Evolutionary conservation across 2,797 vertebrate species (phyloP).

Genomic region (Coregonus sp.): DNA sequence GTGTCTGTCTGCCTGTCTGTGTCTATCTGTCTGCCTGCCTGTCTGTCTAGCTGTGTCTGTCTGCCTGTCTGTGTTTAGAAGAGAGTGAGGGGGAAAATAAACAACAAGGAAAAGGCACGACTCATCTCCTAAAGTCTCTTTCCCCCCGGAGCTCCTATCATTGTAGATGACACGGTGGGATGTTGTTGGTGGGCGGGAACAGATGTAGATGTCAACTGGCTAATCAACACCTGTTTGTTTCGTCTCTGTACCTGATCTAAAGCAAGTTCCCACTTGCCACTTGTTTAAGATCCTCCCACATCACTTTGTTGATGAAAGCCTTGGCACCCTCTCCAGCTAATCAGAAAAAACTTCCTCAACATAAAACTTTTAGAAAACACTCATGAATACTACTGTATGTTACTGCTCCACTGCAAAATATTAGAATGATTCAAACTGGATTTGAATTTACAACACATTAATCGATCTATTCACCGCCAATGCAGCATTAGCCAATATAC

Average conservation of each 20-base stretch:
- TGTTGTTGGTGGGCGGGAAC: constrained; percentile 2
- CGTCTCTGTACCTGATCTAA: constrained; percentile 18
- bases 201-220: constrained; percentile 30
- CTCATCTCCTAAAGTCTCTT: neutral
- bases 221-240: constrained; percentile 54
- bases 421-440: neutral
- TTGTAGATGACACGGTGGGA: constrained; percentile 2
- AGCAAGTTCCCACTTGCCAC: constrained; percentile 30
- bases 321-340: neutral
- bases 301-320: neutral
- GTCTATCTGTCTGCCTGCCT: neutral
- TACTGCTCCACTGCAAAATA: neutral
- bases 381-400: no score
- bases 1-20: constrained; percentile 10
- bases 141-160: neutral
- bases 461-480: no score
- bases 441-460: no score
- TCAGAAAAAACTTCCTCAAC: constrained; percentile 5
- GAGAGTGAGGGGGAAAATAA: neutral
- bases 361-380: neutral
- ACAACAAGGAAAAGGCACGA: neutral
- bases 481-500: no score
- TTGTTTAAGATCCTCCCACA: constrained; percentile 26
- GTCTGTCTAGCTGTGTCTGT: neutral
- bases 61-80: neutral